Conservation (phyloP, 2,113 vertebrate genomes). For the Salvelinus sp. region DNA sequence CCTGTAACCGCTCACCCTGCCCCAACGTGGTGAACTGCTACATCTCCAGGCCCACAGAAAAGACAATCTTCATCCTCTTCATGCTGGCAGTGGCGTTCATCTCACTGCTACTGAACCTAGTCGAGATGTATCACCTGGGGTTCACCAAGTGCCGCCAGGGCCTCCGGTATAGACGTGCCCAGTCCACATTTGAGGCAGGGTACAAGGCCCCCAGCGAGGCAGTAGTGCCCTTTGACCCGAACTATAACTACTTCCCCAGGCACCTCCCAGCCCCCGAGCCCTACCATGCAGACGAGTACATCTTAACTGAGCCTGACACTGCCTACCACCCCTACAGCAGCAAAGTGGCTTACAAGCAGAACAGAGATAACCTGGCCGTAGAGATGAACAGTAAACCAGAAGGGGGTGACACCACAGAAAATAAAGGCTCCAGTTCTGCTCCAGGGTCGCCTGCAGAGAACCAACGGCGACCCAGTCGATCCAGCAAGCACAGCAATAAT, state of each 20-base stretch:
- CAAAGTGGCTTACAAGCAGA: slow-evolving; percentile 77
- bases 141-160: slow-evolving; percentile 78
- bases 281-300: slow-evolving; percentile 67
- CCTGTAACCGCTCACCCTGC: slow-evolving; percentile 83
- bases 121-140: slow-evolving; percentile 86
- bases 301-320: slow-evolving; percentile 59
- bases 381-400: slow-evolving; percentile 69
- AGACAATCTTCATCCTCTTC: slow-evolving; percentile 87
- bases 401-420: slow-evolving; percentile 49
- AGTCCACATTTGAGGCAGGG: background rate
- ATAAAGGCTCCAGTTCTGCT: slow-evolving; percentile 52
- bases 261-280: slow-evolving; percentile 52
- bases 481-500: slow-evolving; percentile 75
- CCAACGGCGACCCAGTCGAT: slow-evolving; percentile 69
- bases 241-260: slow-evolving; percentile 69
- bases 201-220: slow-evolving; percentile 57
- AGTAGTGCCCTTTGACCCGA: slow-evolving; percentile 66
- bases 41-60: slow-evolving; percentile 87
- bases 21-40: slow-evolving; percentile 87
- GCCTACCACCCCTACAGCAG: slow-evolving; percentile 69
- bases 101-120: slow-evolving; percentile 84
- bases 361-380: slow-evolving; percentile 77
- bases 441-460: slow-evolving; percentile 54
- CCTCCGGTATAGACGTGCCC: slow-evolving; percentile 57
- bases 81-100: slow-evolving; percentile 84